A percentile compares a stretch with the other conserved stretches of the same genome.
These are phyloP conservation scores for Norana najaformis DNA, from an alignment of 2,888 invertebrate genomes.

Conservation along the genomic window DNA sequence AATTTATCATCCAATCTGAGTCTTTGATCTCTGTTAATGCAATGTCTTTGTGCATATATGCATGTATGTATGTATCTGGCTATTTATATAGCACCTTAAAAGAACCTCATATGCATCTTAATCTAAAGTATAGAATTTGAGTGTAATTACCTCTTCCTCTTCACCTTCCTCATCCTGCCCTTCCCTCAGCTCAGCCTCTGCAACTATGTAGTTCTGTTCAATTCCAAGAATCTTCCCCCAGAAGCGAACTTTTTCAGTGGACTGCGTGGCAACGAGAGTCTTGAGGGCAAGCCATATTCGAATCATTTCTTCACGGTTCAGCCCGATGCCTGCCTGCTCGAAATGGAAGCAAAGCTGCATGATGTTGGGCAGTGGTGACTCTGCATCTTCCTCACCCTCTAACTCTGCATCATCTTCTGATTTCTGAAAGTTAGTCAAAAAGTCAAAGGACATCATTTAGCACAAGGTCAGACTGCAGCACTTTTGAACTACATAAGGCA, in stretches of 20 bases:
- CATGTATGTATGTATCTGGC: too few relatives aligned
- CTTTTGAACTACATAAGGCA: neutral
- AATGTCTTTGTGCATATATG: too few relatives aligned
- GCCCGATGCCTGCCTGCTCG: slow-evolving; percentile 76
- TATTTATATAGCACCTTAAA: too few relatives aligned
- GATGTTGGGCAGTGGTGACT: slow-evolving; percentile 62
- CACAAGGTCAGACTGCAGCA: neutral
- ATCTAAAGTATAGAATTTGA: too few relatives aligned
- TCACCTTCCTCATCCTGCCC: slow-evolving; percentile 69
- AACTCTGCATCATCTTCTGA: slow-evolving; percentile 56
- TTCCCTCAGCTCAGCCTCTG: slow-evolving; percentile 75
- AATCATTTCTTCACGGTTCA: slow-evolving; percentile 77
- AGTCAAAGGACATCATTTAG: neutral
- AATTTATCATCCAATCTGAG: neutral
- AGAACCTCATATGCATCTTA: too few relatives aligned
- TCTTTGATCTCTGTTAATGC: too few relatives aligned
- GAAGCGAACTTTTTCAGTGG: slow-evolving; percentile 68
- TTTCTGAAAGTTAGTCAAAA: neutral
- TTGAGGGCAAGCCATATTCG: slow-evolving; percentile 76
- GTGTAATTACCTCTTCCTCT: slow-evolving; percentile 31
- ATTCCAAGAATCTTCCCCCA: slow-evolving; percentile 86
- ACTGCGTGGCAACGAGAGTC: slow-evolving; percentile 38
- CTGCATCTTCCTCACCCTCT: slow-evolving; percentile 51
- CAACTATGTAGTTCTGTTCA: slow-evolving; percentile 77
- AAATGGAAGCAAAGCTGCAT: slow-evolving; percentile 66